A percentile compares a stretch with the other conserved stretches of the same genome.
These are phyloP conservation scores for Xanthia togata DNA, from an alignment of 2,888 invertebrate genomes.

Conservation along the genomic window DNA sequence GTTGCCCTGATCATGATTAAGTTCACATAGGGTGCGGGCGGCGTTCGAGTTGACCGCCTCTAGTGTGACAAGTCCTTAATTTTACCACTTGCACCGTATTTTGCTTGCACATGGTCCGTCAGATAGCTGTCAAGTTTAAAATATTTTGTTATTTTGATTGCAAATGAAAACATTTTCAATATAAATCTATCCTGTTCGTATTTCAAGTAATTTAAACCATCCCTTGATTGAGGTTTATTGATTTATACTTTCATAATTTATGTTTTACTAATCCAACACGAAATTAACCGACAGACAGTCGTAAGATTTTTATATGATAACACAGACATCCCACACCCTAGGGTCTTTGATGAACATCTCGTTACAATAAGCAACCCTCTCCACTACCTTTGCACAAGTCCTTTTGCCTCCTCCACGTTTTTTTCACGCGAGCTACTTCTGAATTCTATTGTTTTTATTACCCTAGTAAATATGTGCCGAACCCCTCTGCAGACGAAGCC, in stretches of 20 bases:
- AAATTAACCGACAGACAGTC: background rate
- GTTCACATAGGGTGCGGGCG: too few relatives aligned
- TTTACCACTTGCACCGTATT: background rate
- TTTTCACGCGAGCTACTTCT: conserved; percentile 55
- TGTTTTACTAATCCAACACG: background rate
- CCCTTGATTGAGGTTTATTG: background rate
- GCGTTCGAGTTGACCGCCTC: too few relatives aligned
- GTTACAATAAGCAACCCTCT: conserved; percentile 60
- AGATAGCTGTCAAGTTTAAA: background rate
- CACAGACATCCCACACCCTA: conserved; percentile 37
- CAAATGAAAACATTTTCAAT: background rate
- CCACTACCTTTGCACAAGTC: conserved; percentile 41
- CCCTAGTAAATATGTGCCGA: conserved; percentile 64
- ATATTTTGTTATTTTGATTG: background rate
- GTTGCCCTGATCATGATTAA: too few relatives aligned
- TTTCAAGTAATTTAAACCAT: background rate
- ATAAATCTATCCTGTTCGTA: background rate
- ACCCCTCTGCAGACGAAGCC: conserved; percentile 63
- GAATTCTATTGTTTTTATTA: conserved; percentile 64
- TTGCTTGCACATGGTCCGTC: background rate
- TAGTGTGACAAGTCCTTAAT: too few relatives aligned
- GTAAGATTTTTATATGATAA: background rate
- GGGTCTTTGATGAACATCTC: conserved; percentile 57
- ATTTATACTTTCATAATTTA: background rate
- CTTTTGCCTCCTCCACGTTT: conserved; percentile 56